Conservation (phyloP, 2,113 vertebrate genomes). For the Formicarius rufipectus region DNA sequence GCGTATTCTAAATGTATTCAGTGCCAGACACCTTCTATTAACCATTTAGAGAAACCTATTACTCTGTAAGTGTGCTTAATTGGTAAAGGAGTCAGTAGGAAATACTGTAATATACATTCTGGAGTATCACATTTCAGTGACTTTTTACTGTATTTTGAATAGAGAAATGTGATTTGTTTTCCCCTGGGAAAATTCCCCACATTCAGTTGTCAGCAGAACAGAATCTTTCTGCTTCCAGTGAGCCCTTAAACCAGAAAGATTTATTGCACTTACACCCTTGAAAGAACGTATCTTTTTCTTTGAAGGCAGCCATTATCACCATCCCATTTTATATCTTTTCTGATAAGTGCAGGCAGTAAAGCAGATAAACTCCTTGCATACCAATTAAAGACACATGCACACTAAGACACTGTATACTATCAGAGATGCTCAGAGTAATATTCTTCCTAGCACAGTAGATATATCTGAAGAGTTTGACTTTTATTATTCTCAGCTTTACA, state of each 20-base stretch:
- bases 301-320: conserved; percentile 67
- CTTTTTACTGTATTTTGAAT: conserved; percentile 61
- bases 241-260: conserved; percentile 70
- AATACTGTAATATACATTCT: conserved; percentile 44
- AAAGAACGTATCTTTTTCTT: conserved; percentile 70
- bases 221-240: conserved; percentile 46
- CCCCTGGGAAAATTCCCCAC: conserved; percentile 63
- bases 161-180: conserved; percentile 70
- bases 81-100: conserved; percentile 14
- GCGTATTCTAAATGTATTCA: neutral
- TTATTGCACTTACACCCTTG: conserved; percentile 71
- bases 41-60: conserved; percentile 33
- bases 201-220: conserved; percentile 55
- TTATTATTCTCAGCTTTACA: conserved; percentile 64
- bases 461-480: conserved; percentile 49
- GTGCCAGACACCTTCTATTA: neutral
- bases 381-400: conserved; percentile 66
- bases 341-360: conserved; percentile 66
- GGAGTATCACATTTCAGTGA: conserved; percentile 25
- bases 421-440: conserved; percentile 62
- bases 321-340: conserved; percentile 66
- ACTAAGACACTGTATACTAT: conserved; percentile 30
- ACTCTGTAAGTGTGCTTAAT: conserved; percentile 11
- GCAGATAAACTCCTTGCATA: conserved; percentile 71
- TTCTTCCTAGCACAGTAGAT: conserved; percentile 47